Evolutionary conservation across 1,140 invertebrate genomes (phyloP).

Genomic region (Ladona fulva): DNA sequence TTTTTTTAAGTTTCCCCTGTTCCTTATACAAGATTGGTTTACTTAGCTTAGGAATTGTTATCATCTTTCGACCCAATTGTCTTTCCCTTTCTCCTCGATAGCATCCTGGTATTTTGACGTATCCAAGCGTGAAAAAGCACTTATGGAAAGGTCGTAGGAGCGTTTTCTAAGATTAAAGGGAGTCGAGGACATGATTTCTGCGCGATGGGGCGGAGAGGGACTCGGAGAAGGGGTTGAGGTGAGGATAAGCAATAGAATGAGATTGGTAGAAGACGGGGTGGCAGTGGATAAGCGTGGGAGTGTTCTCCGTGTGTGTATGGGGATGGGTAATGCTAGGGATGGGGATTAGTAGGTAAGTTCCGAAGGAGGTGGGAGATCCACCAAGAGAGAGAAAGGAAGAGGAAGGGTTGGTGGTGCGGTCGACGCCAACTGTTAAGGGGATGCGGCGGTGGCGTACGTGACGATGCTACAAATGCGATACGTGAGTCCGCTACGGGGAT

Average conservation of each 20-base stretch:
- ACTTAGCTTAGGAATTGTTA: too few relatives aligned
- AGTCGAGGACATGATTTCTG: not conserved
- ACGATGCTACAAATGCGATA: not conserved
- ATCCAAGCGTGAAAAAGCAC: not conserved
- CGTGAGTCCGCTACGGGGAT: not conserved
- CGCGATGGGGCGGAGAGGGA: not conserved
- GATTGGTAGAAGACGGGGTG: too few relatives aligned
- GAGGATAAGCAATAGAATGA: not conserved
- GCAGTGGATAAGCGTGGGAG: not conserved
- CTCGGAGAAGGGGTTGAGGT: not conserved
- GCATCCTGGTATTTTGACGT: not conserved
- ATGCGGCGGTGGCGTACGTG: not conserved
- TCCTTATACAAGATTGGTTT: too few relatives aligned
- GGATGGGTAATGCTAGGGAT: constrained; percentile 11
- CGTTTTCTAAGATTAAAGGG: not conserved
- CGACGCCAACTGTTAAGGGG: not conserved
- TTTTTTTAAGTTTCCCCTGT: too few relatives aligned
- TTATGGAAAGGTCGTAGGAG: not conserved
- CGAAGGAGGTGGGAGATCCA: not conserved
- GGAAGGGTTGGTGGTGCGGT: not conserved
- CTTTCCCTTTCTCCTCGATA: not conserved
- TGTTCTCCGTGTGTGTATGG: not conserved
- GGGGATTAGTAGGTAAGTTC: not conserved
- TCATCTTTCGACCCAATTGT: not conserved
- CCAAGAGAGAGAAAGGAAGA: constrained; percentile 29